Percentiles rank a stretch among this genome's conserved stretches.
Evolutionary conservation across 1,140 invertebrate genomes (phyloP).

Genomic region (Andrena cerasifolii): DNA sequence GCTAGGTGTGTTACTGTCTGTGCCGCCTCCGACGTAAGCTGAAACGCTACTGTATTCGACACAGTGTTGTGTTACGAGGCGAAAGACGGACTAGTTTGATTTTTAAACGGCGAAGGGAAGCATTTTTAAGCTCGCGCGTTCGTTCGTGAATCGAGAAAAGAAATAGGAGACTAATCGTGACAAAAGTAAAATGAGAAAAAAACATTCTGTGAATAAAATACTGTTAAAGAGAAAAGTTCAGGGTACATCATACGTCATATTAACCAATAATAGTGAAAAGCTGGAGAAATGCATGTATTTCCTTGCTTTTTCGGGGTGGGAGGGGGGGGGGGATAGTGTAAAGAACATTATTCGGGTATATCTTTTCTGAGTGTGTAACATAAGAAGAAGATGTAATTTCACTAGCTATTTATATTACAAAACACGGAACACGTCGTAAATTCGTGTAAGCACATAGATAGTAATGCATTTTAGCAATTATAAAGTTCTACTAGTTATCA

Average conservation of each 20-base stretch:
- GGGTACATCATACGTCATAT: background rate
- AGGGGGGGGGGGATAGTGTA: too few species aligned
- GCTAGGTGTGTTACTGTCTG: conserved; percentile 70
- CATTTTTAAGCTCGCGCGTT: conserved; percentile 1
- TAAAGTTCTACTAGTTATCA: conserved; percentile 17
- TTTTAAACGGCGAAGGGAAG: conserved; percentile 3
- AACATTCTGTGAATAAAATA: conserved; percentile 33
- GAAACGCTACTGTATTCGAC: conserved; percentile 16
- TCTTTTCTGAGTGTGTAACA: conserved; percentile 6
- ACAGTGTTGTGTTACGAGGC: background rate
- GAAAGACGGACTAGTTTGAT: background rate
- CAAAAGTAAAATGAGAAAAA: conserved; percentile 14
- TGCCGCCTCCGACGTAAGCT: conserved; percentile 50
- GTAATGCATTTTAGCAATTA: conserved; percentile 59
- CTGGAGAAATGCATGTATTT: background rate
- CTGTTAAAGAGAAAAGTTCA: background rate
- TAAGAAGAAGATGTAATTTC: conserved; percentile 33
- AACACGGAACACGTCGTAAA: conserved; percentile 41
- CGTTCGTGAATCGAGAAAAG: background rate
- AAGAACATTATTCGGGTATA: background rate
- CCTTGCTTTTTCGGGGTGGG: conserved; percentile 3
- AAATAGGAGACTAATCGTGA: background rate
- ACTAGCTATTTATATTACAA: conserved; percentile 35
- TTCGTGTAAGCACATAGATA: conserved; percentile 49
- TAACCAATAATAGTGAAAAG: conserved; percentile 4